Conservation (phyloP, 2,888 invertebrate species). For the Marronus borbonicus region DNA sequence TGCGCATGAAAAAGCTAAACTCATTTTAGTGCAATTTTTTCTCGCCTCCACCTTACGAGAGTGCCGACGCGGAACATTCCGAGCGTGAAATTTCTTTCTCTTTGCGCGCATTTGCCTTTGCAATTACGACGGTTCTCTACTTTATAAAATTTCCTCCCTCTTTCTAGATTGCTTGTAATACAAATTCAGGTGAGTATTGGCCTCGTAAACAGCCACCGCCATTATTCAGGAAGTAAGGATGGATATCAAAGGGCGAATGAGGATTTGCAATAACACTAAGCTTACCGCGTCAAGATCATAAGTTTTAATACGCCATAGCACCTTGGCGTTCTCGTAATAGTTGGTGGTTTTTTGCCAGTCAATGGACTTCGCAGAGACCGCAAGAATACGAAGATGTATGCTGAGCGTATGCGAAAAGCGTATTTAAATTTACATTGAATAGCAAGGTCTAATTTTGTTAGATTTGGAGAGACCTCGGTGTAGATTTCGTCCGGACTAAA, state of each 20-base stretch:
- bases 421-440: too few relatives aligned
- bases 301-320: too few relatives aligned
- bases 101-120: slow-evolving; percentile 23
- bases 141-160: slow-evolving; percentile 28
- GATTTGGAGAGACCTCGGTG: too few relatives aligned
- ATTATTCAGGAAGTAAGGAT: slow-evolving; percentile 2
- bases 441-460: too few relatives aligned
- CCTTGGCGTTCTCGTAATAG: too few relatives aligned
- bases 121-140: slow-evolving; percentile 28
- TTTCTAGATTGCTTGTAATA: slow-evolving; percentile 33
- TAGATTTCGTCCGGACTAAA: too few relatives aligned
- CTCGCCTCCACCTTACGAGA: slow-evolving; percentile 14
- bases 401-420: too few relatives aligned
- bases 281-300: neutral
- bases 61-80: slow-evolving; percentile 28
- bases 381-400: too few relatives aligned
- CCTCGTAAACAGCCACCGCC: neutral
- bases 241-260: neutral
- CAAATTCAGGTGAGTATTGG: slow-evolving; percentile 3
- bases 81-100: slow-evolving; percentile 45
- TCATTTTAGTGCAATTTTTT: slow-evolving; percentile 45
- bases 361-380: too few relatives aligned
- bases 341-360: too few relatives aligned
- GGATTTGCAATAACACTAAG: neutral
- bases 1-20: slow-evolving; percentile 45